Evolutionary conservation across 2,797 vertebrate genomes (phyloP).

Genomic region (Brotula barbata): DNA sequence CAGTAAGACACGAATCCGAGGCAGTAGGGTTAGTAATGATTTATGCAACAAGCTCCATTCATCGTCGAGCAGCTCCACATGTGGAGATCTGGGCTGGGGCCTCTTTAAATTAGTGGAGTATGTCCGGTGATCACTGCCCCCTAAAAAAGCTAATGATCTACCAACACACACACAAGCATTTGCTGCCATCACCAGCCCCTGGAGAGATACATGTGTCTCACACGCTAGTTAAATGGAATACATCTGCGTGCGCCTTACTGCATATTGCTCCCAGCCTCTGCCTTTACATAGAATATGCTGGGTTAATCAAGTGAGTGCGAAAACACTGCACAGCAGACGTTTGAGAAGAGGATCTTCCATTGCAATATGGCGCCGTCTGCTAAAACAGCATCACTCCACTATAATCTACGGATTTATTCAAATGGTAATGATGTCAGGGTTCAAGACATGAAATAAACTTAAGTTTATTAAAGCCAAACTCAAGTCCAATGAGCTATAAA

Average conservation of each 20-base stretch:
- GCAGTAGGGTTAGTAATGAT: slow-evolving; percentile 30
- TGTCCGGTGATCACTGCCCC: slow-evolving; percentile 22
- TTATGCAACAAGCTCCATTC: slow-evolving; percentile 44
- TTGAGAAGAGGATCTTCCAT: background rate
- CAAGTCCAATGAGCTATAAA: no score
- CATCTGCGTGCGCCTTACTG: slow-evolving; percentile 35
- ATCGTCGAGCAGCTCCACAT: slow-evolving; percentile 19
- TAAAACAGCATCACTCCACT: slow-evolving; percentile 37
- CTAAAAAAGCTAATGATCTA: background rate
- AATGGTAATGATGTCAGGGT: slow-evolving; percentile 30
- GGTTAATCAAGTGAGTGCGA: slow-evolving; percentile 37
- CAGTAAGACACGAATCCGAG: slow-evolving; percentile 28
- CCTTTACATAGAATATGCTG: slow-evolving; percentile 33
- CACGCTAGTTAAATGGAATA: slow-evolving; percentile 22
- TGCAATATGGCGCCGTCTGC: slow-evolving; percentile 42
- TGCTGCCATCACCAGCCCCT: slow-evolving; percentile 16
- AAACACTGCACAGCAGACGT: slow-evolving; percentile 18
- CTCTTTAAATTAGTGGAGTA: slow-evolving; percentile 17
- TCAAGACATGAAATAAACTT: no score
- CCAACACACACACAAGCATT: slow-evolving; percentile 1
- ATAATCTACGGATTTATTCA: slow-evolving; percentile 50
- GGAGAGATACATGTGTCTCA: slow-evolving; percentile 24
- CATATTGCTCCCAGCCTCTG: slow-evolving; percentile 21
- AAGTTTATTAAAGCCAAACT: no score
- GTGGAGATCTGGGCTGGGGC: slow-evolving; percentile 3